These are phyloP conservation scores for Stramonita haemastoma DNA, from an alignment of 2,888 invertebrate genomes.

Conservation along the genomic window DNA sequence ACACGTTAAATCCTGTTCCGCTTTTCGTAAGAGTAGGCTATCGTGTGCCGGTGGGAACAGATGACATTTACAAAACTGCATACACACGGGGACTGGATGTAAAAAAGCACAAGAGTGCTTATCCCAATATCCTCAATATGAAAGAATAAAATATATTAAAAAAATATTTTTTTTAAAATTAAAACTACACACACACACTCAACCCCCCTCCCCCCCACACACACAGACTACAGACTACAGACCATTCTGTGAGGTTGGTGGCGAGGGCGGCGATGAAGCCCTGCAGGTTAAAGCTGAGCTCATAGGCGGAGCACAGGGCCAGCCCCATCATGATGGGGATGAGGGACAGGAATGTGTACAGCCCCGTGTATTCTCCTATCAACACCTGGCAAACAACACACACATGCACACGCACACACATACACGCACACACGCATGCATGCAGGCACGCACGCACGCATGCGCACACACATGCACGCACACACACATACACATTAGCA, in stretches of 20 bases:
- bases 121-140: too few species aligned
- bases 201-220: neutral
- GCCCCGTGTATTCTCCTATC: slow-evolving; percentile 74
- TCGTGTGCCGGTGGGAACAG: too few species aligned
- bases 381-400: slow-evolving; percentile 74
- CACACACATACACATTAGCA: too few species aligned
- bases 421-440: neutral
- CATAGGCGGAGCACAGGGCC: slow-evolving; percentile 87
- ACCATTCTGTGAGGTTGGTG: slow-evolving; percentile 88
- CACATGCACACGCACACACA: neutral
- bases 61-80: too few species aligned
- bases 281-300: slow-evolving; percentile 85
- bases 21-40: too few species aligned
- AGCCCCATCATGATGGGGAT: slow-evolving; percentile 88
- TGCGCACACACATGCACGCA: too few species aligned
- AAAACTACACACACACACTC: slow-evolving; percentile 81
- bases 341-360: slow-evolving; percentile 84
- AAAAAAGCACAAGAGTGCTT: too few species aligned
- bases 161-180: slow-evolving; percentile 88
- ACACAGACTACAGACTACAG: slow-evolving; percentile 36
- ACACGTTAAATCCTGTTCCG: too few species aligned
- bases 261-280: slow-evolving; percentile 87
- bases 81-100: too few species aligned
- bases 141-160: too few species aligned
- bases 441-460: neutral